Evolutionary conservation across 2,113 vertebrate species (phyloP).

Genomic region (Oryctolagus cuniculus): mOryCun1.1 NC_091439.1:30554001-30554500

Average conservation of each 20-base stretch:
- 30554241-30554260: conserved; percentile 66
- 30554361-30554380: conserved; percentile 56
- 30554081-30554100: conserved; percentile 64
- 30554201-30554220: conserved; percentile 76
- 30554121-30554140: conserved; percentile 74
- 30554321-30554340: conserved; percentile 63
- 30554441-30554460: neutral
- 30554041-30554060: conserved; percentile 14
- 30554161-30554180: conserved; percentile 73
- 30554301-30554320: conserved; percentile 73
- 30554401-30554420: neutral
- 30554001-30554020: neutral
- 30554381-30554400: conserved; percentile 30
- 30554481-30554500: neutral
- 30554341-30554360: conserved; percentile 74
- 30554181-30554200: conserved; percentile 64
- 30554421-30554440: neutral
- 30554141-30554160: conserved; percentile 76
- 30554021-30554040: conserved; percentile 51
- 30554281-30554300: conserved; percentile 75
- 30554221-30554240: conserved; percentile 75
- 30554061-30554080: conserved; percentile 61
- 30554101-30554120: conserved; percentile 77
- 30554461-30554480: neutral
- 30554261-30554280: conserved; percentile 75